Base-by-base conservation (phyloP, 2,888 invertebrate species). In the Didymodactylos carnosus region DNA sequence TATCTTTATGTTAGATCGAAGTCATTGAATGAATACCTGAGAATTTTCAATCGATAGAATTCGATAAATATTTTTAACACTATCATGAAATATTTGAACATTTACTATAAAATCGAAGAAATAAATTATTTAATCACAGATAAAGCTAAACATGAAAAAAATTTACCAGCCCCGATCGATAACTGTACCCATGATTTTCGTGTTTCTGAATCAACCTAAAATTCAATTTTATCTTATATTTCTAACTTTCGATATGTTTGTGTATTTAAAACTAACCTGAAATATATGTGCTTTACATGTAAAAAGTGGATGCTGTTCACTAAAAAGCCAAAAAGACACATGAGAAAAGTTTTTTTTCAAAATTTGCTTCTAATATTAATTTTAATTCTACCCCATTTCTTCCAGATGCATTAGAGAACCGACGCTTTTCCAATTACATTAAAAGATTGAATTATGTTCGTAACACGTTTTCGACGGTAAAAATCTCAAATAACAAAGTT, bases 221-320 rank as follows among this genome's bases (percentile, higher is more conserved):
- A n/a, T n/a, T n/a, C n/a, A n/a, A n/a, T n/a, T n/a, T n/a, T n/a
- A n/a, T n/a, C n/a, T n/a, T n/a, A n/a, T n/a, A n/a, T n/a, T n/a
- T n/a, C n/a, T n/a, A n/a, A n/a, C n/a, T n/a, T n/a, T n/a, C n/a
- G n/a, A n/a, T n/a, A n/a, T n/a, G n/a, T n/a, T n/a, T n/a, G n/a
- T n/a, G n/a, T n/a, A n/a, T n/a, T n/a, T n/a, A n/a, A n/a, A n/a
- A n/a, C n/a, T n/a, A n/a, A n/a, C n/a, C 87, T 95, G 94, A 87
- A 95, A 97, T 81, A 97, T 95, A 87, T 97, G 95, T 80, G 95
- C 95, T 85, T 94, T 93, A 86, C 94, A 93, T 83, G 94, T 91
- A 87, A 94, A 95, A 84, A 95, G 94, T 83, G 95, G 95, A n/a
- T 29, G 5, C 87, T 94, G 94, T 87, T 95, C 95, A 87, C 95